A percentile compares a stretch with the other conserved stretches of the same genome.
These are phyloP conservation scores for Eremobia ochroleuca DNA, from an alignment of 2,888 invertebrate genomes.

Conservation along the genomic window DNA sequence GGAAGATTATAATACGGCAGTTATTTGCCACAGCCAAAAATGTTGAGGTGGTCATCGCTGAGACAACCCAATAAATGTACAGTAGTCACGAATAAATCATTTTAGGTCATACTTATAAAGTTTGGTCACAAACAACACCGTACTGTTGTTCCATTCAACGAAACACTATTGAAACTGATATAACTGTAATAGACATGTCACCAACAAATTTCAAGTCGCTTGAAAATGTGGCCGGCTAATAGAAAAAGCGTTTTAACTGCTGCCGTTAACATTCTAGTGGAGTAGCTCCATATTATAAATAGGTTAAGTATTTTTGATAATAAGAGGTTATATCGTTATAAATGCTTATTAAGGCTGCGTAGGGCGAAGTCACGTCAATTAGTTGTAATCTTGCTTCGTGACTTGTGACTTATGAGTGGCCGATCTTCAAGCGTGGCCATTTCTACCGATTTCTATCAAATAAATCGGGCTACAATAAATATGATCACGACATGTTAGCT, in stretches of 20 bases:
- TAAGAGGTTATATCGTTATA: constrained; percentile 86
- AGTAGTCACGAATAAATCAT: constrained; percentile 5
- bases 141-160: neutral
- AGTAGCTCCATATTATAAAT: constrained; percentile 79
- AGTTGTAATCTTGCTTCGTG: constrained; percentile 87
- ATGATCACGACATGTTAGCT: constrained; percentile 80
- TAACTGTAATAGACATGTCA: constrained; percentile 30
- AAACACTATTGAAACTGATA: constrained; percentile 38
- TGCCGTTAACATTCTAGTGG: constrained; percentile 66
- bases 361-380: constrained; percentile 88
- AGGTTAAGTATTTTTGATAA: constrained; percentile 90
- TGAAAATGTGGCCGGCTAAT: constrained; percentile 29
- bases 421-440: constrained; percentile 83
- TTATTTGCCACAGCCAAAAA: neutral
- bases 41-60: neutral
- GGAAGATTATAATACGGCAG: neutral
- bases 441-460: constrained; percentile 80
- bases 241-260: constrained; percentile 53
- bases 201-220: constrained; percentile 39
- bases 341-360: constrained; percentile 87
- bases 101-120: constrained; percentile 19
- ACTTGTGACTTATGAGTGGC: constrained; percentile 88
- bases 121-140: neutral
- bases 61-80: constrained; percentile 33
- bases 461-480: constrained; percentile 82